These are phyloP conservation scores for Meta bourneti DNA, from an alignment of 2,888 invertebrate genomes.

Conservation along the genomic window DNA sequence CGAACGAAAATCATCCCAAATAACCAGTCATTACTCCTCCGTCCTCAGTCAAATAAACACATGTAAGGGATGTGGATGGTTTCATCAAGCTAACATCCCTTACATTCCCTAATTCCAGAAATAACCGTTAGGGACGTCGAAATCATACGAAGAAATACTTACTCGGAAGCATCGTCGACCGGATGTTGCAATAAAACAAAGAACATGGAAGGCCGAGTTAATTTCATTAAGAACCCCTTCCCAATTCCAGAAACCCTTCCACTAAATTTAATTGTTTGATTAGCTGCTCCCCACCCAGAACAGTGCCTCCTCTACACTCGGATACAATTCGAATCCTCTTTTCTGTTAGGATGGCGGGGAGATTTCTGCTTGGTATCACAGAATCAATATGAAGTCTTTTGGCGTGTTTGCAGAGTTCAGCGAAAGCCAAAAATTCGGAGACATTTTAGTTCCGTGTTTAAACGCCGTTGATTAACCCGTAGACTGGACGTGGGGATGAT, in stretches of 20 bases:
- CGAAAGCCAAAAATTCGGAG: constrained; percentile 19
- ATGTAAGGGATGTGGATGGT: background rate
- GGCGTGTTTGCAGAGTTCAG: constrained; percentile 30
- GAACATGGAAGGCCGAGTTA: constrained; percentile 39
- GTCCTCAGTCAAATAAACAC: background rate
- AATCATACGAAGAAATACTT: constrained; percentile 31
- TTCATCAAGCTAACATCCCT: background rate
- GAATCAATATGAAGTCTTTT: constrained; percentile 62
- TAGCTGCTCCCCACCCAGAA: constrained; percentile 11
- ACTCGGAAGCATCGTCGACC: constrained; percentile 9
- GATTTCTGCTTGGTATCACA: constrained; percentile 32
- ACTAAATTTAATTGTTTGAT: constrained; percentile 68
- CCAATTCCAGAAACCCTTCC: constrained; percentile 24
- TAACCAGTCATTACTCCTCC: background rate
- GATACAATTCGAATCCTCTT: constrained; percentile 49
- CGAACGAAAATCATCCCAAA: background rate
- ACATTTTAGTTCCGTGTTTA: constrained; percentile 18
- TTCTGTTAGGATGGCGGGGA: constrained; percentile 20
- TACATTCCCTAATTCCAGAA: background rate
- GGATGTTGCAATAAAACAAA: constrained; percentile 56
- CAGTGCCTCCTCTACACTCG: background rate
- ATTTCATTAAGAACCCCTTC: constrained; percentile 55
- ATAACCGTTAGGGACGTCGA: constrained; percentile 4
- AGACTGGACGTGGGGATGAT: constrained; percentile 3
- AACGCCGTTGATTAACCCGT: constrained; percentile 38